Percentiles rank a stretch among this genome's conserved stretches.
phyloP scores from a whole-genome alignment of 1,140 invertebrate species.

The Mylabris phalerata region DNA sequence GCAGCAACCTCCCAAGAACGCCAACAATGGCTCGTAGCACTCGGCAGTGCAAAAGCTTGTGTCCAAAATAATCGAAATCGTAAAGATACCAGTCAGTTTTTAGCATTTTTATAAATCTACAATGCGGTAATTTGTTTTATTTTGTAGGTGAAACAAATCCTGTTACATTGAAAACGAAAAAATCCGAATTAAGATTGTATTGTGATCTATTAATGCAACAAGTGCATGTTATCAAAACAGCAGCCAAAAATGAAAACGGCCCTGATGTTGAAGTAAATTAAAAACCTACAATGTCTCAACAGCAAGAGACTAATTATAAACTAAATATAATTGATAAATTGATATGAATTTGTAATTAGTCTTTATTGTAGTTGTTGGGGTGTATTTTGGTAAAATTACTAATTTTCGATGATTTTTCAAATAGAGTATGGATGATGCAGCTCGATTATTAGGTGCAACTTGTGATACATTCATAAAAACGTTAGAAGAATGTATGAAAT shows the following conservation, averaged over 20 bases:
- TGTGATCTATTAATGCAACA: slow-evolving; percentile 81
- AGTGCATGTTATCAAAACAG: slow-evolving; percentile 69
- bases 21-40: slow-evolving; percentile 73
- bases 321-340: no score
- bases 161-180: slow-evolving; percentile 61
- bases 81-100: slow-evolving; percentile 41
- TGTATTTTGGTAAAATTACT: neutral
- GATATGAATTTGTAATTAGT: no score
- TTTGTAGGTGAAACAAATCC: slow-evolving; percentile 38
- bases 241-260: slow-evolving; percentile 49
- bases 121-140: neutral
- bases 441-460: slow-evolving; percentile 63
- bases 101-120: neutral
- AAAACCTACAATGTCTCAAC: no score
- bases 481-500: slow-evolving; percentile 71
- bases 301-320: no score
- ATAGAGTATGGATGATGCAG: slow-evolving; percentile 70
- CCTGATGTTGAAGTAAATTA: slow-evolving; percentile 55
- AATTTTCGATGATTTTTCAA: slow-evolving; percentile 32
- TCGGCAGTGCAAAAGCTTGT: slow-evolving; percentile 75
- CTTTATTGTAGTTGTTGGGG: no score
- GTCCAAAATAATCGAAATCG: slow-evolving; percentile 44
- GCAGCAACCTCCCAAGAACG: slow-evolving; percentile 67
- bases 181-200: slow-evolving; percentile 70
- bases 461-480: slow-evolving; percentile 80